These are phyloP conservation scores for Napeogenes sylphis DNA, from an alignment of 2,888 invertebrate genomes.

Conservation along the genomic window DNA sequence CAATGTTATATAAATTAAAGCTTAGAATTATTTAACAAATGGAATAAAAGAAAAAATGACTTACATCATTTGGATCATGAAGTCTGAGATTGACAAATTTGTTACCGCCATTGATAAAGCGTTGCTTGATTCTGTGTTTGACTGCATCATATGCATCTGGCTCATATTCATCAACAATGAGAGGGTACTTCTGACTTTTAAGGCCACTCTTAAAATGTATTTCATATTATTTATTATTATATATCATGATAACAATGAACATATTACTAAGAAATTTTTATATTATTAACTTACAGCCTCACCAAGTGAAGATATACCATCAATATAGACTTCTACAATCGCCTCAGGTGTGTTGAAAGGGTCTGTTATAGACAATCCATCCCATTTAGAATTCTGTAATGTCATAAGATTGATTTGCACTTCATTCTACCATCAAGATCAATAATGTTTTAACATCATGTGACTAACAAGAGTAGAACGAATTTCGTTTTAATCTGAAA, in stretches of 20 bases:
- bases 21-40: not conserved
- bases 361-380: slow-evolving; percentile 81
- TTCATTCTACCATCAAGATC: not conserved
- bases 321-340: slow-evolving; percentile 82
- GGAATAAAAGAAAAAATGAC: slow-evolving; percentile 9
- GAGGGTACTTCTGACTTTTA: slow-evolving; percentile 75
- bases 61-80: slow-evolving; percentile 81
- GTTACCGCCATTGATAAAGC: slow-evolving; percentile 78
- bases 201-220: slow-evolving; percentile 49
- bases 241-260: not conserved
- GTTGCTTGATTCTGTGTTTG: slow-evolving; percentile 77
- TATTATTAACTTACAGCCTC: slow-evolving; percentile 26
- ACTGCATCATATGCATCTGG: slow-evolving; percentile 79
- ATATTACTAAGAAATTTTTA: not conserved
- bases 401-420: not conserved
- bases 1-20: slow-evolving; percentile 1
- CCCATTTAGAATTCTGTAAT: slow-evolving; percentile 80
- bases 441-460: slow-evolving; percentile 3
- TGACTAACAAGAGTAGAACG: not conserved
- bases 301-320: slow-evolving; percentile 80
- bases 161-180: slow-evolving; percentile 80
- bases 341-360: slow-evolving; percentile 87
- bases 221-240: slow-evolving; percentile 9
- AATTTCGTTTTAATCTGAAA: not conserved
- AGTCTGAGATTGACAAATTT: slow-evolving; percentile 81